A percentile compares a stretch with the other conserved stretches of the same genome.
These are phyloP conservation scores for Hypothenemus hampei DNA, from an alignment of 1,140 invertebrate species.

Conservation along the genomic window DNA sequence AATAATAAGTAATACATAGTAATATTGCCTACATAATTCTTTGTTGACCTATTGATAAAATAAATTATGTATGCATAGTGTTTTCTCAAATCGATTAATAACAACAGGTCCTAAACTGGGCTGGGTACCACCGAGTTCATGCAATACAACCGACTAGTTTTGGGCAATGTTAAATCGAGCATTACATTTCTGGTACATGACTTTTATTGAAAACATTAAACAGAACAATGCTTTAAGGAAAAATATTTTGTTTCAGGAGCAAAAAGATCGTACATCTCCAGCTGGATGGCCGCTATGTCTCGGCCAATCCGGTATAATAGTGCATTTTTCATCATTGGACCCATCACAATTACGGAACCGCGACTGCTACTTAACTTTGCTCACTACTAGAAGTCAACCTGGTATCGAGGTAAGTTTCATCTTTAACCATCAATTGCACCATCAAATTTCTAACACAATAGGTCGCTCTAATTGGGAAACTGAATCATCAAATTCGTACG, in stretches of 20 bases:
- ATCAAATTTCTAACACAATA: not conserved
- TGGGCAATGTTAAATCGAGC: not conserved
- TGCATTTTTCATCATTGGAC: constrained; percentile 40
- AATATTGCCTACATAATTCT: too few species aligned
- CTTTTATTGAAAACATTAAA: constrained; percentile 31
- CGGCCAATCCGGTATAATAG: constrained; percentile 39
- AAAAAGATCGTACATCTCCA: constrained; percentile 30
- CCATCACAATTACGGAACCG: constrained; percentile 36
- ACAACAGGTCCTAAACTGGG: not conserved
- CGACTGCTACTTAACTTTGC: constrained; percentile 44
- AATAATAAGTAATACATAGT: too few species aligned
- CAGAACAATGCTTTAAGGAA: constrained; percentile 36
- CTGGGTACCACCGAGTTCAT: not conserved
- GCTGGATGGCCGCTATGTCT: constrained; percentile 44
- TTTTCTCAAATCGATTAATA: not conserved
- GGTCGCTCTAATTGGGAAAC: constrained; percentile 40
- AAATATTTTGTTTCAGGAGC: too few species aligned
- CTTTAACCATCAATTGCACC: not conserved
- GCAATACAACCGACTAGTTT: not conserved
- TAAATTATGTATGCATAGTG: too few species aligned
- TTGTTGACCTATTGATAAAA: too few species aligned
- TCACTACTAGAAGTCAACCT: constrained; percentile 29
- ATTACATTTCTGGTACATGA: not conserved
- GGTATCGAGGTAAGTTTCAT: constrained; percentile 35
- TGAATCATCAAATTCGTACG: constrained; percentile 35